phyloP scores from a whole-genome alignment of 1,140 invertebrate genomes.

The Wasmannia auropunctata region DNA sequence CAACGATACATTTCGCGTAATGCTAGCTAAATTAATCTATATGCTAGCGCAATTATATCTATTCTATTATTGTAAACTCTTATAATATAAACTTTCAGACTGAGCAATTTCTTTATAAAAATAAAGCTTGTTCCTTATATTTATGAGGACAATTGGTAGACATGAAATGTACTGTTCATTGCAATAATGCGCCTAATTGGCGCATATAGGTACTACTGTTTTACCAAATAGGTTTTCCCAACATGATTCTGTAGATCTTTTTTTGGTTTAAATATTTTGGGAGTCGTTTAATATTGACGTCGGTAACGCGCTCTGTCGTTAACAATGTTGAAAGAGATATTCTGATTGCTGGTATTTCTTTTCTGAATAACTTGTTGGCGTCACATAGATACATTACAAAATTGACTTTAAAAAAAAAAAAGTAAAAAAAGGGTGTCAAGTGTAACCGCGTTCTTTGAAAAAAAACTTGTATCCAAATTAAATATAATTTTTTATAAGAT shows the following conservation, averaged over 20 bases:
- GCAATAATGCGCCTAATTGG: neutral
- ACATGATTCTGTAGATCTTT: neutral
- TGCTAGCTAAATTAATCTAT: neutral
- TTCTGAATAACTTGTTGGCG: neutral
- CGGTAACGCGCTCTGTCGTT: neutral
- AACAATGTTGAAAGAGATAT: neutral
- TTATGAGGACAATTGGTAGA: neutral
- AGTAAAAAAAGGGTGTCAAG: too few relatives aligned
- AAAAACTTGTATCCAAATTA: too few relatives aligned
- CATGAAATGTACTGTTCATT: neutral
- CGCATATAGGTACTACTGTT: neutral
- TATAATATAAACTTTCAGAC: neutral
- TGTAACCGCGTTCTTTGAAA: too few relatives aligned
- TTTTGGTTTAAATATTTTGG: neutral
- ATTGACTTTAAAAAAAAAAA: too few relatives aligned
- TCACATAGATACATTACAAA: too few relatives aligned
- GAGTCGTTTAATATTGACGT: neutral
- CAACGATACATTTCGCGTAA: neutral
- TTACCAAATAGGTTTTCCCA: neutral
- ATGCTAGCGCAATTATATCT: conserved; percentile 18
- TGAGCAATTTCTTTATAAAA: neutral
- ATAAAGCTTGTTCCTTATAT: conserved; percentile 13
- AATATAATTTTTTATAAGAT: too few relatives aligned
- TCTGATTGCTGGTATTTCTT: neutral
- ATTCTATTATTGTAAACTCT: neutral